A percentile compares a stretch with the other conserved stretches of the same genome.
Evolutionary conservation across 2,797 vertebrate genomes (phyloP).

Genomic region (Dendrocincla fuliginosa): DNA sequence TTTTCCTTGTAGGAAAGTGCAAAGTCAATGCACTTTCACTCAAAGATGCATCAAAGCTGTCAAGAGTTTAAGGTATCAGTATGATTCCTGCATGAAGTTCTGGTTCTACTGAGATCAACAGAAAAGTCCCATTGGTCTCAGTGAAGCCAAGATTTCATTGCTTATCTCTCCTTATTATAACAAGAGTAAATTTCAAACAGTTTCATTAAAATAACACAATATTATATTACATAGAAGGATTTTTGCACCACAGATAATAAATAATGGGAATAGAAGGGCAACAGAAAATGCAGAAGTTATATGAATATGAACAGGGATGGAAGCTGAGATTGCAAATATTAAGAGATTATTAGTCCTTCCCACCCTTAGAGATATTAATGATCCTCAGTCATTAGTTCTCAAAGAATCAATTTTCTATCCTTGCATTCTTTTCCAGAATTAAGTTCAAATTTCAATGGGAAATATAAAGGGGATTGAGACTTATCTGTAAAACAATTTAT

Average conservation of each 20-base stretch:
- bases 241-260: background rate
- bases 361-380: background rate
- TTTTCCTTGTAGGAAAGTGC: background rate
- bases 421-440: conserved; percentile 1
- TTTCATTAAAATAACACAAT: background rate
- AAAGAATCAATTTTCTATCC: background rate
- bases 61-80: background rate
- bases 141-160: background rate
- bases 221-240: background rate
- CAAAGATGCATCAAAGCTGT: background rate
- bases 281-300: background rate
- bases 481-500: background rate
- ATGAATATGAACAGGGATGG: background rate
- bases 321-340: background rate
- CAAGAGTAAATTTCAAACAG: background rate
- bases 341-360: background rate
- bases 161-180: background rate
- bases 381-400: background rate
- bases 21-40: background rate
- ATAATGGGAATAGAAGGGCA: background rate
- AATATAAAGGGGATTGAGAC: background rate
- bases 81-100: background rate
- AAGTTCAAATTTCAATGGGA: background rate
- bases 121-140: background rate
- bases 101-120: background rate